Conservation (phyloP, 2,888 invertebrate genomes). For the Nomada flava region DNA sequence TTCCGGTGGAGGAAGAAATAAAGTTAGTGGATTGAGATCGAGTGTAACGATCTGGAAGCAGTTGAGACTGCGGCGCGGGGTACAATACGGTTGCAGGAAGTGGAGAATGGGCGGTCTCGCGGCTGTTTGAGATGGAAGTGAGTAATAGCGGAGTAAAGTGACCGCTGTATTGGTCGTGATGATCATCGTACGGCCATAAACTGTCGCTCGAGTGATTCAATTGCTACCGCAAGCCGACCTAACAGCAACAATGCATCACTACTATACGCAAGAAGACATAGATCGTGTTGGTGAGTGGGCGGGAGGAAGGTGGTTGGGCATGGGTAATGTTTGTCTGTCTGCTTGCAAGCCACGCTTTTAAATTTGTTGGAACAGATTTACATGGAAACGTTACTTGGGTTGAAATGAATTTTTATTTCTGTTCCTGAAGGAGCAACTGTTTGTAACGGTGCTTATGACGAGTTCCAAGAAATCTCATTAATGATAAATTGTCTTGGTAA, state of each 20-base stretch:
- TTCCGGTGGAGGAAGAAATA: not conserved
- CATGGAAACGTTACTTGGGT: not conserved
- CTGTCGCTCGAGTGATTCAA: conserved; percentile 75
- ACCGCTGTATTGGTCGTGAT: conserved; percentile 73
- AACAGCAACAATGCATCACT: conserved; percentile 78
- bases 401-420: not conserved
- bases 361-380: not conserved
- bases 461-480: too few relatives aligned
- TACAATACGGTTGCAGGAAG: conserved; percentile 66
- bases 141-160: conserved; percentile 74
- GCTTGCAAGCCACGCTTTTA: not conserved
- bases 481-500: too few relatives aligned
- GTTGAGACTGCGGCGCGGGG: conserved; percentile 35
- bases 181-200: conserved; percentile 75
- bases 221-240: conserved; percentile 72
- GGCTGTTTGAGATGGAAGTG: conserved; percentile 72
- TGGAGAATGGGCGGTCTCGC: conserved; percentile 69
- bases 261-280: conserved; percentile 80
- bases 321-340: conserved; percentile 15
- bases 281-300: conserved; percentile 79
- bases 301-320: not conserved
- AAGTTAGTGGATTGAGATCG: conserved; percentile 3
- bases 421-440: too few relatives aligned
- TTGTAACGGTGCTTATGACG: too few relatives aligned
- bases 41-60: conserved; percentile 33